These are phyloP conservation scores for Tetramorium bicarinatum DNA, from an alignment of 2,888 invertebrate genomes.

Conservation along the genomic window DNA sequence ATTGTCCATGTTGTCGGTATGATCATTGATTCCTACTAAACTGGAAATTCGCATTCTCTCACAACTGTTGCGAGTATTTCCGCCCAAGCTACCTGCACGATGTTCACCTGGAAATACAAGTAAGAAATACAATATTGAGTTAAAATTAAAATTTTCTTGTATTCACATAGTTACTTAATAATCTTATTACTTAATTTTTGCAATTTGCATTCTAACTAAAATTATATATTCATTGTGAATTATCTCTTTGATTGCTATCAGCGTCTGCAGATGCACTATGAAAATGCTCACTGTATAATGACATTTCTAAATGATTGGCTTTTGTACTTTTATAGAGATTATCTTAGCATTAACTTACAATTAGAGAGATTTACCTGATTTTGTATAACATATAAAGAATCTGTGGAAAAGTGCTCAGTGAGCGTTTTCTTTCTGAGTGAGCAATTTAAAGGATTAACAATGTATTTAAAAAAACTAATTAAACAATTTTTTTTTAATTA, in stretches of 20 bases:
- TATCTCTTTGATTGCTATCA: too few species aligned
- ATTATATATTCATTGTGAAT: not conserved
- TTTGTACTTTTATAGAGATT: not conserved
- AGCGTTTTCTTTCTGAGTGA: too few species aligned
- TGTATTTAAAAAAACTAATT: too few species aligned
- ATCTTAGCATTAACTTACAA: too few species aligned
- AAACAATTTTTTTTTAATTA: too few species aligned
- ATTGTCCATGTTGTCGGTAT: conserved; percentile 84
- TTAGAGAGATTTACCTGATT: too few species aligned
- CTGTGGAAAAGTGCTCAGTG: too few species aligned
- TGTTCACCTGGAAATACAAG: conserved; percentile 84
- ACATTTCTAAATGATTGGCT: not conserved
- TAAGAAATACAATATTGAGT: not conserved
- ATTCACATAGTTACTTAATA: not conserved
- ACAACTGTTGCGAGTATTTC: conserved; percentile 82
- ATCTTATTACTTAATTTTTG: not conserved
- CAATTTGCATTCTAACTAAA: not conserved
- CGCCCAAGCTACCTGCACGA: conserved; percentile 83
- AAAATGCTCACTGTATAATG: too few species aligned
- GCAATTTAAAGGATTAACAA: too few species aligned
- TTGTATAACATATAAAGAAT: too few species aligned
- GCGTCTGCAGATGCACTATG: too few species aligned
- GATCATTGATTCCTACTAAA: conserved; percentile 81
- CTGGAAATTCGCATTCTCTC: conserved; percentile 84
- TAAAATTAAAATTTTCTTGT: not conserved